Base-by-base conservation (phyloP, 2,888 invertebrate genomes). In the Drosophila eohydei region DNA sequence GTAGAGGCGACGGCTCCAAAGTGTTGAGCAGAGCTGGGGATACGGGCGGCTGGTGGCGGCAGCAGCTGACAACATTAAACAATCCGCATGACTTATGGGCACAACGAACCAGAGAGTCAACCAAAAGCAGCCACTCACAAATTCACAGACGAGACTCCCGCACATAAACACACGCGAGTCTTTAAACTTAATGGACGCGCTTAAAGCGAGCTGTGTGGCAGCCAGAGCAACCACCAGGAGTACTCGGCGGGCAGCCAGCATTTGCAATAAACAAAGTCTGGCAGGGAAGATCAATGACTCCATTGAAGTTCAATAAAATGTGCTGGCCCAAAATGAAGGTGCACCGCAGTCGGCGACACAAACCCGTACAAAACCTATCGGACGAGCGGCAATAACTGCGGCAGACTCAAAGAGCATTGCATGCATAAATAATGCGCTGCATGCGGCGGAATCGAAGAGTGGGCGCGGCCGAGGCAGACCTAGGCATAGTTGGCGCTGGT, bases 341-440 rank as follows among this genome's bases (percentile, higher is more conserved):
- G 74, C 56, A 28, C 61, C 54, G 44, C 61, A 62, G 71, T 57
- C 57, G 46, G 62, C 60, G 59, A 64, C 69, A 72, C 30, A 71
- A 71, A 34, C 64, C 63, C 69, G 4, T 40, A 56, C 51, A 57
- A 68, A 57, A 67, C 57, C 61, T 73, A 79, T 71, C 71, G 67
- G 73, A 63, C 64, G 72, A 66, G 73, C 71, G 80, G 59, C 84
- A 83, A 88, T 86, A 85, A 83, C 83, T 80, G 85, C 88, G 78
- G 85, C 80, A 88, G 85, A 88, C 86, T 88, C 86, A 86, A 86
- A 88, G 81, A 83, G 86, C 83, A 80, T 81, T 83, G 86, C 86
- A 88, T 88, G 86, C 88, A 86, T 86, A 86, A 88, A 86, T 86
- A 86, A 86, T 88, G 80, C 78, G 74, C 70, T 67, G 56, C 32